Percentiles rank a stretch among this genome's conserved stretches.
Evolutionary conservation across 2,888 invertebrate species (phyloP).

Genomic region (Tupiocoris notatus): DNA sequence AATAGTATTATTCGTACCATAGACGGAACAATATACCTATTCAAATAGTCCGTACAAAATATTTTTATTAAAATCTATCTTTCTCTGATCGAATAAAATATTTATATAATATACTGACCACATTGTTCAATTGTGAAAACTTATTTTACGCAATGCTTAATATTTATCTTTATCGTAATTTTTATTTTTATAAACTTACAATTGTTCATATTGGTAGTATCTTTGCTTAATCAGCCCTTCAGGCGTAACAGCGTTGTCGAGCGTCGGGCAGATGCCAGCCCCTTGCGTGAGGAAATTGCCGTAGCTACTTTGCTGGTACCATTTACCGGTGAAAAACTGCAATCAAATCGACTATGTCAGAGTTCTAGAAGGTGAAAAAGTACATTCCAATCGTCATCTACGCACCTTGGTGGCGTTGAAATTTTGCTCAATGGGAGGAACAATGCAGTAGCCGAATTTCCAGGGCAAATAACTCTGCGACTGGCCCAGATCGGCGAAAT

Average conservation of each 20-base stretch:
- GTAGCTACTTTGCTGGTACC: conserved; percentile 27
- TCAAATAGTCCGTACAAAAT: no score
- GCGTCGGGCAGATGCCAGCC: conserved; percentile 25
- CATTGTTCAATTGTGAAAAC: no score
- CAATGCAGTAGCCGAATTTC: conserved; percentile 19
- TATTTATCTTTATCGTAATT: no score
- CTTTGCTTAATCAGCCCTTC: conserved; percentile 5
- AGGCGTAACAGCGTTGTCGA: neutral
- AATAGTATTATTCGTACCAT: no score
- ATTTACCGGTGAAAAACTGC: conserved; percentile 26
- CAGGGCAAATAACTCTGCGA: conserved; percentile 8
- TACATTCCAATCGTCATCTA: neutral
- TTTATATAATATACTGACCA: no score
- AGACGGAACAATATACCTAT: no score
- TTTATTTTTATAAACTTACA: conserved; percentile 9
- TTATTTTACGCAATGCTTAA: no score
- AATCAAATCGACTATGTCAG: no score
- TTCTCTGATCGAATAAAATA: no score
- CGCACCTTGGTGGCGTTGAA: conserved; percentile 19
- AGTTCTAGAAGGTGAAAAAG: neutral
- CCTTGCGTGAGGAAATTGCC: conserved; percentile 22
- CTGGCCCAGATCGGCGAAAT: neutral
- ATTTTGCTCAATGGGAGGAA: conserved; percentile 5
- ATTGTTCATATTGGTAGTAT: conserved; percentile 19
- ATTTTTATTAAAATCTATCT: no score